Percentiles rank a stretch among this genome's conserved stretches.
Conservation (phyloP, 2,113 vertebrate species). For the Cervus canadensis region DNA sequence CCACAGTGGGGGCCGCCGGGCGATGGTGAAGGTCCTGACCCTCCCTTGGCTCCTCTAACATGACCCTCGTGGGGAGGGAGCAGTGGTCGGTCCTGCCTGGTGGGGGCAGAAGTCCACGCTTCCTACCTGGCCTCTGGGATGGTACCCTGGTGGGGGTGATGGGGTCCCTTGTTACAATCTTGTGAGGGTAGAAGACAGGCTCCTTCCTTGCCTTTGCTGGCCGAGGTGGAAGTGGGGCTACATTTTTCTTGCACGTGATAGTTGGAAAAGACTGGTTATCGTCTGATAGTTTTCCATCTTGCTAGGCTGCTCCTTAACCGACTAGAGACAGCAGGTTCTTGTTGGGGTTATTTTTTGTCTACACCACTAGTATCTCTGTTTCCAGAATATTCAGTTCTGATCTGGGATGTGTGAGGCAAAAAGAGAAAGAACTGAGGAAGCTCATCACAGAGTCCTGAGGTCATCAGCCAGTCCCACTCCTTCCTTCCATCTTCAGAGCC, state of each 20-base stretch:
- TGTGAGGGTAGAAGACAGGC: background rate
- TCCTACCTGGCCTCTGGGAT: background rate
- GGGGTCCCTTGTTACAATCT: background rate
- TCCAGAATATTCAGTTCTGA: background rate
- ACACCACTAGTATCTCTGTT: background rate
- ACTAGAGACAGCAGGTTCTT: background rate
- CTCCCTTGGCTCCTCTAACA: background rate
- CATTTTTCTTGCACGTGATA: background rate
- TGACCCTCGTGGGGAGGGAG: background rate
- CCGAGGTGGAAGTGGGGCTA: background rate
- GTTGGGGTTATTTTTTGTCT: background rate
- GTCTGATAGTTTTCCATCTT: background rate
- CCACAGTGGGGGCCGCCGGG: background rate
- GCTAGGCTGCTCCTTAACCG: background rate
- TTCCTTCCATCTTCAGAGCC: background rate
- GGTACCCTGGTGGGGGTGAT: background rate
- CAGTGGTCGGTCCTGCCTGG: background rate
- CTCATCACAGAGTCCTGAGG: background rate
- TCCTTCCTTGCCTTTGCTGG: background rate
- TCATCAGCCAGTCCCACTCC: background rate
- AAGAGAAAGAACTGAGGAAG: background rate
- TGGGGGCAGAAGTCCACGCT: background rate
- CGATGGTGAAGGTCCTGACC: background rate
- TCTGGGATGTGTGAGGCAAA: background rate
- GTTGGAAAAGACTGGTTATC: background rate